Evolutionary conservation across 2,797 vertebrate species (phyloP), one percentile per base, ranked within the genome.

Genomic region (Graptemys geographica): DNA sequence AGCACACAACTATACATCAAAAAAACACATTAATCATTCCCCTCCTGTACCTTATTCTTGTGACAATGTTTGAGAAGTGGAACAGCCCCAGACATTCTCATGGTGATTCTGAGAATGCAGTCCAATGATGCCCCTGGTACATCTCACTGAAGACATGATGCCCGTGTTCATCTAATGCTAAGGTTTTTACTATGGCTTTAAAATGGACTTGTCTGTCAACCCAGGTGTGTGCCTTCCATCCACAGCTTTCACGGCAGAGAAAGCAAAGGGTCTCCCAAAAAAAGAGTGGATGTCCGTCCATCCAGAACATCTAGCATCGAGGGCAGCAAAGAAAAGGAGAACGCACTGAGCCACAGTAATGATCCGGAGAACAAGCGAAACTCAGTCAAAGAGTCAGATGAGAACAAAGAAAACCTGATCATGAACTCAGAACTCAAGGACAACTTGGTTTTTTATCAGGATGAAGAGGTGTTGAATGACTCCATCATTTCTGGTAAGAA

Each of bases 361-460:
- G 96, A 97, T 91, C 95, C 59, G 3, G 99, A 98, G 97, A 98
- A 97, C 98, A 99, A 98, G 97, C 23, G 98, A 93, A 91, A 98
- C 8, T 97, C 93, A 0, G 92, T 94, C 6, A 99, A 99, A 95
- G 99, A 99, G 96, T 99, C 98, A 0, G 99, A 99, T 97, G 99
- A 99, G 98, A 99, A 99, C 97, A 99, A 99, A 98, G 99, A 99
- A 98, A 99, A 99, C 88, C 86, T 99, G 98, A 98, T 99, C 93
- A 98, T 99, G 98, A 99, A 98, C 97, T 98, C 99, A 11, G 99
- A 99, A 95, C 99, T 99, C 98, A 98, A 98, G 93, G 99, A 99
- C 16, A 98, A 99, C 97, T 98, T 99, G 95, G 98, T 99, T 94
- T 98, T 99, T 93, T 99, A 99, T 95, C 99, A 98, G 33, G 99